phyloP scores from a whole-genome alignment of 2,797 vertebrate genomes.

The Sternotherus odoratus region DNA sequence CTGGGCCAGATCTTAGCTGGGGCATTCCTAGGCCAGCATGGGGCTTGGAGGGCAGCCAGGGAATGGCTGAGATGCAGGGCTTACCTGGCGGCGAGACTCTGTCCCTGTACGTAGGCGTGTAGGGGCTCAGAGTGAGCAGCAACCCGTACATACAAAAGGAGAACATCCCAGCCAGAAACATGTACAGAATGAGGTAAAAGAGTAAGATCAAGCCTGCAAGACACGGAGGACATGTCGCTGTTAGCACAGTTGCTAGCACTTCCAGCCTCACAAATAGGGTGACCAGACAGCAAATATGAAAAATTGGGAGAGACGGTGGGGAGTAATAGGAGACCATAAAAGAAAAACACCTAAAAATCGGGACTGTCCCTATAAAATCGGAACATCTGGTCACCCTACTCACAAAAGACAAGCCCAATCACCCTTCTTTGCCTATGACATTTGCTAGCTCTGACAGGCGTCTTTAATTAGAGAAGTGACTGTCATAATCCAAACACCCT shows the following conservation, averaged over 20 bases:
- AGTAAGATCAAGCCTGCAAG: slow-evolving; percentile 91
- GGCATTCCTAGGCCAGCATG: neutral
- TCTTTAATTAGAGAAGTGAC: neutral
- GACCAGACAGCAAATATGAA: too few species aligned
- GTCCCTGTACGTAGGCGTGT: slow-evolving; percentile 92
- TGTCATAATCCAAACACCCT: neutral
- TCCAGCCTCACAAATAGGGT: neutral
- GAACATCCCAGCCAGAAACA: slow-evolving; percentile 95
- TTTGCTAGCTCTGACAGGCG: neutral
- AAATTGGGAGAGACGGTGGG: too few species aligned
- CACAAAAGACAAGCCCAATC: neutral
- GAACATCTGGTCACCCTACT: neutral
- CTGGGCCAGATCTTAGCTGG: neutral
- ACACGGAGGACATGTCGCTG: neutral
- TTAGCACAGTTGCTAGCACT: neutral
- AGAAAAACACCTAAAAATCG: too few species aligned
- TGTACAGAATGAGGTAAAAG: slow-evolving; percentile 94
- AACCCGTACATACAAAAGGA: slow-evolving; percentile 92
- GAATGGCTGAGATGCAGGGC: neutral
- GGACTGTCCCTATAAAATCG: too few species aligned
- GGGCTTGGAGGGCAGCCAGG: fast-evolving
- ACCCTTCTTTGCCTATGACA: slow-evolving; percentile 14
- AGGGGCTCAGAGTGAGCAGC: slow-evolving; percentile 94
- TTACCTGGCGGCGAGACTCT: slow-evolving; percentile 95
- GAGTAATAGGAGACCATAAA: too few species aligned